phyloP scores from a whole-genome alignment of 2,797 vertebrate species.

The Ctenochaetus hawaiiensis region DNA sequence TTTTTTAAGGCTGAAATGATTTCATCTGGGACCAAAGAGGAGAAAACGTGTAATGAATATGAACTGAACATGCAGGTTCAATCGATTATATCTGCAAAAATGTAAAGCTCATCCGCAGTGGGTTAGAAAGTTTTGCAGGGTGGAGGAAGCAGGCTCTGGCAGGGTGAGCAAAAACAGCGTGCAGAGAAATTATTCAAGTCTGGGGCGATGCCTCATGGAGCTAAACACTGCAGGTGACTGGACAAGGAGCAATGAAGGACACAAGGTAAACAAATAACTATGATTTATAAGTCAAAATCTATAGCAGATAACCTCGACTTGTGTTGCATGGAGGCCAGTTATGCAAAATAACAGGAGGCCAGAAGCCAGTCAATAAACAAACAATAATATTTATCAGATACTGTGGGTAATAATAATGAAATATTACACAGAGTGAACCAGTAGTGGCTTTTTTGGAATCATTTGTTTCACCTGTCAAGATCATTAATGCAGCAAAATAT shows the following conservation, averaged over 20 bases:
- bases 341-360: too few species aligned
- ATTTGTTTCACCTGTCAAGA: too few species aligned
- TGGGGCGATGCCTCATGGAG: conserved; percentile 33
- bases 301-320: too few species aligned
- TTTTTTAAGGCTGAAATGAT: conserved; percentile 23
- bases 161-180: conserved; percentile 20
- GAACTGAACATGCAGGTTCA: conserved; percentile 16
- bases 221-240: conserved; percentile 29
- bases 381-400: too few species aligned
- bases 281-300: background rate
- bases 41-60: conserved; percentile 15
- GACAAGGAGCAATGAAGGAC: conserved; percentile 42
- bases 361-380: too few species aligned
- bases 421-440: too few species aligned
- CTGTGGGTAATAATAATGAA: too few species aligned
- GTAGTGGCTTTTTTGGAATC: too few species aligned
- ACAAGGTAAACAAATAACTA: conserved; percentile 1
- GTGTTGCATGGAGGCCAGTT: too few species aligned
- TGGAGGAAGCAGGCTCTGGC: conserved; percentile 23
- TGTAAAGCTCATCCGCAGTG: conserved; percentile 15
- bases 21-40: conserved; percentile 14
- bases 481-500: too few species aligned
- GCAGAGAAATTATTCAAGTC: conserved; percentile 36
- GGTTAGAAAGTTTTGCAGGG: conserved; percentile 14
- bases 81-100: conserved; percentile 27